phyloP scores from a whole-genome alignment of 2,113 vertebrate species.

The Aplodontia rufa region DNA sequence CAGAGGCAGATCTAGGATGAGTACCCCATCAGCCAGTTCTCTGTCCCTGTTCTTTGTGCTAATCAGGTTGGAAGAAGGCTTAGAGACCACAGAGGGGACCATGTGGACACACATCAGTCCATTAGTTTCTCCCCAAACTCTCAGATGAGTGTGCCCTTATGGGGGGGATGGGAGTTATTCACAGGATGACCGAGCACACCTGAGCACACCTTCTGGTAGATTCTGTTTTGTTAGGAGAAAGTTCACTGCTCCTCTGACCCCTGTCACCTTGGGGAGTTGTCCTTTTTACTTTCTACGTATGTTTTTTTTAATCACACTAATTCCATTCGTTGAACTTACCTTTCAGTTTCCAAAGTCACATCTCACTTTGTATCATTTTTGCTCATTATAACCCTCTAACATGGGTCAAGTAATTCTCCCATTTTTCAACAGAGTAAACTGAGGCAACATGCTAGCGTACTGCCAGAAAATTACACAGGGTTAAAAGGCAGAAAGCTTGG shows the following conservation, averaged over 20 bases:
- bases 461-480: neutral
- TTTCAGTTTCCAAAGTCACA: neutral
- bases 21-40: neutral
- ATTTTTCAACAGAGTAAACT: constrained; percentile 32
- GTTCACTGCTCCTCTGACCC: no score
- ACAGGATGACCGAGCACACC: accelerated
- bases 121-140: neutral
- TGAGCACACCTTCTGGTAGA: neutral
- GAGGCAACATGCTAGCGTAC: neutral
- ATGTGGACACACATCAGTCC: accelerated
- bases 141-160: no score
- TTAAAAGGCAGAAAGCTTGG: constrained; percentile 78
- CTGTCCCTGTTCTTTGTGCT: neutral
- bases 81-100: neutral
- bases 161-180: neutral
- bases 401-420: neutral
- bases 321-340: neutral
- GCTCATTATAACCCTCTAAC: neutral
- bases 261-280: accelerated
- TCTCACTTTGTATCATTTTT: neutral
- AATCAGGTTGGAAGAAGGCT: neutral
- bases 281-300: neutral
- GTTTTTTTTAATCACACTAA: neutral
- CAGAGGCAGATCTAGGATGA: neutral
- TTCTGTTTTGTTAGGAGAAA: neutral